Evolutionary conservation across 2,888 invertebrate species (phyloP).

Genomic region (Tortrix viridana): DNA sequence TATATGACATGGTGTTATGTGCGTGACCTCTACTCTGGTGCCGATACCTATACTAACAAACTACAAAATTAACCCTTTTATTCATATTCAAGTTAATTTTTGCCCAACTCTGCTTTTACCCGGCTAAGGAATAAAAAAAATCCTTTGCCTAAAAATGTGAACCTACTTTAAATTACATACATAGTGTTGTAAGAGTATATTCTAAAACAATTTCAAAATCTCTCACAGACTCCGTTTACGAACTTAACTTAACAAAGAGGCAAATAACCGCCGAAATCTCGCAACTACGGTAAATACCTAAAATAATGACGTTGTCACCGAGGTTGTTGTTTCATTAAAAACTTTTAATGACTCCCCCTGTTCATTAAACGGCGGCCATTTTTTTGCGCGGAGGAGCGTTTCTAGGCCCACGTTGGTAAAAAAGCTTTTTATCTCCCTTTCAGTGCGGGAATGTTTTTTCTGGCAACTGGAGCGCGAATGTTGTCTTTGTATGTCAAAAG

Average conservation of each 20-base stretch:
- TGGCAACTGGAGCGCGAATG: conserved; percentile 15
- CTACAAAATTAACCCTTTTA: too few species aligned
- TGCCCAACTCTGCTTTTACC: too few species aligned
- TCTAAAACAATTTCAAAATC: not conserved
- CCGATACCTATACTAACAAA: too few species aligned
- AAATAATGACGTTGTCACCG: conserved; percentile 37
- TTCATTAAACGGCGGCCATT: conserved; percentile 17
- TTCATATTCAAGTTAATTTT: too few species aligned
- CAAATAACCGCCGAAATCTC: conserved; percentile 21
- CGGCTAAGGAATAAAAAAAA: too few species aligned
- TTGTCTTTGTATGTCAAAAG: conserved; percentile 14
- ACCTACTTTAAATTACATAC: too few species aligned
- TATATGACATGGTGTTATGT: too few species aligned
- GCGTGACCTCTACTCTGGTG: too few species aligned
- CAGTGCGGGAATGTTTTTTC: conserved; percentile 7
- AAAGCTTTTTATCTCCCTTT: conserved; percentile 6
- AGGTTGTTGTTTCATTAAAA: conserved; percentile 53
- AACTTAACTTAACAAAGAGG: conserved; percentile 5
- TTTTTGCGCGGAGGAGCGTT: conserved; percentile 6
- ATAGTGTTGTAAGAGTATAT: too few species aligned
- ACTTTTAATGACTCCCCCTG: conserved; percentile 58
- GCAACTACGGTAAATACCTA: conserved; percentile 12
- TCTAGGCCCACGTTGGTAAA: conserved; percentile 11
- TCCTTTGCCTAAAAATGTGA: too few species aligned
- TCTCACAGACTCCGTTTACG: conserved; percentile 2